A percentile compares a stretch with the other conserved stretches of the same genome.
Evolutionary conservation across 2,888 invertebrate genomes (phyloP).

Genomic region (Drosophila lutescens): DNA sequence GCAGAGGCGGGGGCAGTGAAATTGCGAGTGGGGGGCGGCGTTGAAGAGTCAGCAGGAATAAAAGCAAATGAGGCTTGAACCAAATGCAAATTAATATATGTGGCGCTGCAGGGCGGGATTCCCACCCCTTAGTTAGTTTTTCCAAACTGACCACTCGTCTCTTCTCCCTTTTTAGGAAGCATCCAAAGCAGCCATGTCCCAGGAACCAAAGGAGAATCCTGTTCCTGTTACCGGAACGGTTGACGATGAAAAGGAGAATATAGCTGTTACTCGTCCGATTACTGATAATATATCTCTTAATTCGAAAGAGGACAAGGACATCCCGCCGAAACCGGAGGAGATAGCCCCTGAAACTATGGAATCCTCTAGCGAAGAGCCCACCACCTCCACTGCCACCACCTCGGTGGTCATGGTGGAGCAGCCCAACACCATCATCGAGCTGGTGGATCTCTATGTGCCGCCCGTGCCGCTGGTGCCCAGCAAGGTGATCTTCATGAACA

Average conservation of each 20-base stretch:
- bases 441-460: slow-evolving; percentile 30
- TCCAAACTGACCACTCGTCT: background rate
- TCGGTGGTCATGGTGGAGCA: slow-evolving; percentile 2
- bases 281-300: too few species aligned
- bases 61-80: slow-evolving; percentile 31
- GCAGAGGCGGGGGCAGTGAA: background rate
- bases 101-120: background rate
- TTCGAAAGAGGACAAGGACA: background rate
- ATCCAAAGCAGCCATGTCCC: background rate
- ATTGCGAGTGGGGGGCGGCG: background rate
- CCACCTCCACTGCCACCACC: background rate
- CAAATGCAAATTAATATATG: slow-evolving; percentile 35
- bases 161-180: background rate
- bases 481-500: background rate
- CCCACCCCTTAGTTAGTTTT: background rate
- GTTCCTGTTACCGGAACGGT: background rate
- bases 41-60: slow-evolving; percentile 27
- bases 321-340: background rate
- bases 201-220: background rate
- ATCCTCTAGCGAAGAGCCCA: too few species aligned
- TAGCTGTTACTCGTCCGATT: too few species aligned
- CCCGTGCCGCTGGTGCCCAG: background rate
- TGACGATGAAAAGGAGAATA: background rate
- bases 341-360: too few species aligned
- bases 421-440: slow-evolving; percentile 25